Evolutionary conservation across 2,888 invertebrate genomes (phyloP).

Genomic region (Papilio gigon): DNA sequence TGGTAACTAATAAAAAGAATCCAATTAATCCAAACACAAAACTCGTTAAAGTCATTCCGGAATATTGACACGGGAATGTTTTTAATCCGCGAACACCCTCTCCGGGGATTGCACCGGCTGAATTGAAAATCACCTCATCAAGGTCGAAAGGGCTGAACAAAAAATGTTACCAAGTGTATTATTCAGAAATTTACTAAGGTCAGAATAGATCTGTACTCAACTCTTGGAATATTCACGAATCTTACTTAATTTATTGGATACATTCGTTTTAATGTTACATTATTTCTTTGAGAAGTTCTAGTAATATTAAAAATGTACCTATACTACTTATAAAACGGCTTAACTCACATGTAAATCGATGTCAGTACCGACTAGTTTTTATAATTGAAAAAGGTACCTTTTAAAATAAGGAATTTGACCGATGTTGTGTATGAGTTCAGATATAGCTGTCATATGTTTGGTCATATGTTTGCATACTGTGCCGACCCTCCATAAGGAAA

Average conservation of each 20-base stretch:
- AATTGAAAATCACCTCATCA: slow-evolving; percentile 14
- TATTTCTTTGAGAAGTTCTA: too few species aligned
- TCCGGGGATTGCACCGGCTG: slow-evolving; percentile 20
- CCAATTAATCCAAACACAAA: slow-evolving; percentile 30
- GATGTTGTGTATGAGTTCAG: too few species aligned
- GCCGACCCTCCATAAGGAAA: too few species aligned
- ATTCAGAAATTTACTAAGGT: slow-evolving; percentile 24
- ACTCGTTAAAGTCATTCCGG: slow-evolving; percentile 30
- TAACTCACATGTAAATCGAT: too few species aligned
- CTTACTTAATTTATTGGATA: not conserved
- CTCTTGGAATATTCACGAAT: not conserved
- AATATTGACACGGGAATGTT: slow-evolving; percentile 26
- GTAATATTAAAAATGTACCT: too few species aligned
- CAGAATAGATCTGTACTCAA: slow-evolving; percentile 7
- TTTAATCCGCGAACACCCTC: slow-evolving; percentile 19
- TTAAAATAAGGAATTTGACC: too few species aligned
- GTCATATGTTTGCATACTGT: too few species aligned
- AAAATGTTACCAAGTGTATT: slow-evolving; percentile 24
- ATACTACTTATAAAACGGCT: too few species aligned
- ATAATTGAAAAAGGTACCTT: too few species aligned
- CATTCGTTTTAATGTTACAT: not conserved
- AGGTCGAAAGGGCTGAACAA: slow-evolving; percentile 12
- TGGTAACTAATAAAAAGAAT: not conserved
- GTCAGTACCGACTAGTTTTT: too few species aligned
- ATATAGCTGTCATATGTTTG: too few species aligned